Evolutionary conservation across 2,797 vertebrate species (phyloP).

Genomic region (Trachurus trachurus): DNA sequence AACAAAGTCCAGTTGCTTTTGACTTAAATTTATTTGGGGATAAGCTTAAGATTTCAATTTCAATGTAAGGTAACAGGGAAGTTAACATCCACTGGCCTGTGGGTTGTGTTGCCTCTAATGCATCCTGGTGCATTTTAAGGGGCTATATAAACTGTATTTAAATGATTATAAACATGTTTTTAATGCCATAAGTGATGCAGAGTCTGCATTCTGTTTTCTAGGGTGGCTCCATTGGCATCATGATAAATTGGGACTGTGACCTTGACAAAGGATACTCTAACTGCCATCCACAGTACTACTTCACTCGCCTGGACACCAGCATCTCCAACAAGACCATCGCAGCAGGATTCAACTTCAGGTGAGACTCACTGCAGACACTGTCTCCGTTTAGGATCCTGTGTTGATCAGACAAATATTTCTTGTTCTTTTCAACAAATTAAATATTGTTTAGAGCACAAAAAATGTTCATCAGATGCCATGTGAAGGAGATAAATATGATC

Average conservation of each 20-base stretch:
- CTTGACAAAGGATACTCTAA: conserved; percentile 88
- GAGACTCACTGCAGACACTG: conserved; percentile 9
- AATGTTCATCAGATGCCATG: not conserved
- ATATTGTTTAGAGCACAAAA: not conserved
- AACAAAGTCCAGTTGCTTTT: too few species aligned
- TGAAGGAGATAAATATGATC: too few species aligned
- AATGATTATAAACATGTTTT: not conserved
- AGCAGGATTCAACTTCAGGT: conserved; percentile 94
- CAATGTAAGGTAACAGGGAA: too few species aligned
- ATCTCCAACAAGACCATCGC: conserved; percentile 78
- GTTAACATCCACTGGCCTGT: too few species aligned
- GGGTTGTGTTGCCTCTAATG: too few species aligned
- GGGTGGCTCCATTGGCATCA: conserved; percentile 92
- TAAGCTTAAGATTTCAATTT: too few species aligned
- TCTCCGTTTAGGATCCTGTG: too few species aligned
- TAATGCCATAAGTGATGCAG: not conserved
- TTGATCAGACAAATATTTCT: not conserved
- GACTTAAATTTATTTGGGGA: too few species aligned
- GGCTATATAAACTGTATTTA: not conserved
- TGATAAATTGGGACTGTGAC: conserved; percentile 94
- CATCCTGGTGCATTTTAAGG: too few species aligned
- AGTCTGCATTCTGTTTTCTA: conserved; percentile 55
- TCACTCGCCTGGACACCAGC: conserved; percentile 88
- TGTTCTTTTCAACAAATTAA: not conserved
- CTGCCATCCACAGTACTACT: conserved; percentile 91